Evolutionary conservation across 2,888 invertebrate genomes (phyloP).

Genomic region (Phaonia tiefii): DNA sequence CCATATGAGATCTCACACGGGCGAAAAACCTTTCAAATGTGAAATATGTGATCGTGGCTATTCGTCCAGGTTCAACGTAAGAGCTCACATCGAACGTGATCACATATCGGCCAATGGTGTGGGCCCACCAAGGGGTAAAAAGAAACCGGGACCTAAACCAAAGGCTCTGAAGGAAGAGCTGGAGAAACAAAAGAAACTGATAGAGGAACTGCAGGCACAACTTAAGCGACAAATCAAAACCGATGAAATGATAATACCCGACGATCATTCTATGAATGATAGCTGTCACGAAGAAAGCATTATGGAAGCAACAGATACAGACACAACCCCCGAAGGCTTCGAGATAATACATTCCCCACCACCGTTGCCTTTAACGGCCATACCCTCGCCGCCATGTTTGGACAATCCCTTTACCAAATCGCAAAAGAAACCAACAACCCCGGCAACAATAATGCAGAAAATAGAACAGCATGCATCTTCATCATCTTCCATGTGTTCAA

Average conservation of each 20-base stretch:
- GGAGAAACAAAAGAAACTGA: constrained; percentile 72
- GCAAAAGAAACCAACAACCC: neutral
- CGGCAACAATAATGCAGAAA: constrained; percentile 52
- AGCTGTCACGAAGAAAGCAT: neutral
- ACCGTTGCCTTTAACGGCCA: constrained; percentile 44
- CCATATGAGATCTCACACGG: constrained; percentile 77
- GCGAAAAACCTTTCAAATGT: constrained; percentile 77
- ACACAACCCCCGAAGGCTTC: constrained; percentile 41
- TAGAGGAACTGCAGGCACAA: constrained; percentile 69
- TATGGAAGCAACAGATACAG: neutral
- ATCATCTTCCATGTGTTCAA: constrained; percentile 29
- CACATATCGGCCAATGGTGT: constrained; percentile 70
- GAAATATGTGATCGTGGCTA: constrained; percentile 75
- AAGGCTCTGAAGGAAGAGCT: constrained; percentile 71
- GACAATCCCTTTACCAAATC: constrained; percentile 56
- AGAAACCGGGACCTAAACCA: constrained; percentile 67
- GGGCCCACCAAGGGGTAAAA: constrained; percentile 58
- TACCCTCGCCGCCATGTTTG: constrained; percentile 48
- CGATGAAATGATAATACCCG: constrained; percentile 53
- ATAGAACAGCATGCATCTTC: constrained; percentile 51
- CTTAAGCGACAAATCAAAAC: constrained; percentile 62
- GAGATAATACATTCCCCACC: constrained; percentile 42
- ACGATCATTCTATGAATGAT: constrained; percentile 11
- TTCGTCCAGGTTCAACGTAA: constrained; percentile 77
- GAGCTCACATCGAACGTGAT: constrained; percentile 76